Conservation (phyloP, 1,140 invertebrate genomes). For the Drosophila nebulosa region DNA sequence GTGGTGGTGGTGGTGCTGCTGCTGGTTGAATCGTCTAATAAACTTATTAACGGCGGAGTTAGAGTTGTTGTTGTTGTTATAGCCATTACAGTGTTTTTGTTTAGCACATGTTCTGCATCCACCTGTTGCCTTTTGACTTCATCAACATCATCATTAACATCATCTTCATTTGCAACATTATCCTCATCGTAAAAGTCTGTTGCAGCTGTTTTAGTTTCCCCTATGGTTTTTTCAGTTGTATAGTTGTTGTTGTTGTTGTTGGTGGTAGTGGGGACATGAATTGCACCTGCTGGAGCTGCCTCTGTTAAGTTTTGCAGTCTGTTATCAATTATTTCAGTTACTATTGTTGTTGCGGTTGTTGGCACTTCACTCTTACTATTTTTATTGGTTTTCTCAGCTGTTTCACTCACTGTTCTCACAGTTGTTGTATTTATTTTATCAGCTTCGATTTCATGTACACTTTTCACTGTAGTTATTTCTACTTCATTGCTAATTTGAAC, state of each 20-base stretch:
- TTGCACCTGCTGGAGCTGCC: conserved; percentile 15
- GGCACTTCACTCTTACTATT: conserved; percentile 25
- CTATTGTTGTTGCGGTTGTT: conserved; percentile 33
- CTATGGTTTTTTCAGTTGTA: conserved; percentile 12
- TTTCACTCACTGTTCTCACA: conserved; percentile 24
- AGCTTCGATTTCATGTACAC: conserved; percentile 20
- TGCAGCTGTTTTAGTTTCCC: conserved; percentile 17
- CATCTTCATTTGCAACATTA: conserved; percentile 10
- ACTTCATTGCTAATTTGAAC: conserved; percentile 78
- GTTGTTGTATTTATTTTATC: conserved; percentile 16
- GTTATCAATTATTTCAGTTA: conserved; percentile 39
- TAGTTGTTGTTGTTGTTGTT: too few species aligned
- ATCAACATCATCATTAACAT: conserved; percentile 3
- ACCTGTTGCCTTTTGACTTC: conserved; percentile 25
- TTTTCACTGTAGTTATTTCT: conserved; percentile 62
- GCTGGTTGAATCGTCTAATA: conserved; percentile 55
- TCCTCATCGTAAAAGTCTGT: conserved; percentile 31
- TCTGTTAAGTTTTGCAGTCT: conserved; percentile 16
- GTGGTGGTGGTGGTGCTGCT: conserved; percentile 20
- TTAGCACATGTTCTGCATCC: conserved; percentile 37
- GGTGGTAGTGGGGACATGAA: conserved; percentile 21
- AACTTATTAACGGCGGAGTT: conserved; percentile 47
- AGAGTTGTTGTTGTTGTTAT: conserved; percentile 22
- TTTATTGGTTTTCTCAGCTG: conserved; percentile 51
- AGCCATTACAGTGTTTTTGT: conserved; percentile 42